Evolutionary conservation across 1,140 invertebrate species (phyloP).

Genomic region (Ladona fulva): DNA sequence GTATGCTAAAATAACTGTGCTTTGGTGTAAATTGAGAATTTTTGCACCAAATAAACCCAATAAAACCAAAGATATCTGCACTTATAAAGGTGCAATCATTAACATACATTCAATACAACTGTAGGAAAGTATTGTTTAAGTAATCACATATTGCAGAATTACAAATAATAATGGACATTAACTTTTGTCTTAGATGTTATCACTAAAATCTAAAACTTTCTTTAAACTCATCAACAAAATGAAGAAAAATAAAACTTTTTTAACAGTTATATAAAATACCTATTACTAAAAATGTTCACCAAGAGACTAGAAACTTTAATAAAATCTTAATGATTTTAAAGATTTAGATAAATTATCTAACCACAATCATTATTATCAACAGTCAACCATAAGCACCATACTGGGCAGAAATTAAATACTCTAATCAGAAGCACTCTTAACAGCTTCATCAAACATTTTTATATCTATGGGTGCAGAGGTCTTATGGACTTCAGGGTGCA

Average conservation of each 20-base stretch:
- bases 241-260: neutral
- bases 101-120: no score
- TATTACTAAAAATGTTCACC: neutral
- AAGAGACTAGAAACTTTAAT: constrained; percentile 2
- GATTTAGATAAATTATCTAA: neutral
- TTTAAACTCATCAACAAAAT: neutral
- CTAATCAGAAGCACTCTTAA: neutral
- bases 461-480: neutral
- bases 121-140: no score
- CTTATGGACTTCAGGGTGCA: neutral
- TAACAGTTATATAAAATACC: neutral
- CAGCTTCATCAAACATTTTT: neutral
- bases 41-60: neutral
- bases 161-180: neutral
- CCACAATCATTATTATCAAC: constrained; percentile 2
- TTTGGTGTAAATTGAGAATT: neutral
- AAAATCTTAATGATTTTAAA: neutral
- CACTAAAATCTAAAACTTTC: neutral
- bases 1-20: constrained; percentile 5
- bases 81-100: neutral
- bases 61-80: neutral
- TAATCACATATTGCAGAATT: neutral
- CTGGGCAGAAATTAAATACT: constrained; percentile 1
- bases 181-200: neutral
- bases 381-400: neutral